Evolutionary conservation across 2,797 vertebrate species (phyloP).

Genomic region (Chiroxiphia lanceolata): DNA sequence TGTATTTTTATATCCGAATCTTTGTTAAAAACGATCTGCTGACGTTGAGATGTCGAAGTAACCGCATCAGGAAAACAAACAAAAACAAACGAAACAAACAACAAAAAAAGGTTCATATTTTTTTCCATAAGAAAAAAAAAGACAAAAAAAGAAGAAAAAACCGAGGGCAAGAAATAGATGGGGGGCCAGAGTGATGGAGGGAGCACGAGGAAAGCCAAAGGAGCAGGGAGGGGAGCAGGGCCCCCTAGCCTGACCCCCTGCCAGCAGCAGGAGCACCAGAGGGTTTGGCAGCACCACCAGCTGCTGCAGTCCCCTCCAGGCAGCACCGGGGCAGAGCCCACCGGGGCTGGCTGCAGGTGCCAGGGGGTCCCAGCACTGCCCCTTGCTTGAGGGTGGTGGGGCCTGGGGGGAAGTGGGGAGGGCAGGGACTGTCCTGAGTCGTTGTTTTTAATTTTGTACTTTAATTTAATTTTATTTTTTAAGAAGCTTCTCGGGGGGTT

Average conservation of each 20-base stretch:
- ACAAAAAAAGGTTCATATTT: conserved; percentile 66
- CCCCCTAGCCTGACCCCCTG: not conserved
- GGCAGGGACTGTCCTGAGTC: conserved; percentile 69
- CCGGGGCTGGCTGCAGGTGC: not conserved
- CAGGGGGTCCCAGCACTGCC: not conserved
- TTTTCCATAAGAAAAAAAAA: conserved; percentile 76
- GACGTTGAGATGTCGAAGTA: conserved; percentile 80
- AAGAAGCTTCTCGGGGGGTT: conserved; percentile 87
- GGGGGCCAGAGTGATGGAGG: not conserved
- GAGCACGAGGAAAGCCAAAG: not conserved
- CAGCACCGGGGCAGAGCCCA: not conserved
- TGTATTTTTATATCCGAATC: conserved; percentile 99
- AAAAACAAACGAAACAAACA: conserved; percentile 41
- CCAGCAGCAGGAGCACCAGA: not conserved
- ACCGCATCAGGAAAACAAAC: conserved; percentile 78
- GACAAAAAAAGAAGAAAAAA: conserved; percentile 43
- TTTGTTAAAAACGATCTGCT: conserved; percentile 95
- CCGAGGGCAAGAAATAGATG: not conserved
- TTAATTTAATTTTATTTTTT: conserved; percentile 81
- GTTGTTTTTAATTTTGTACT: conserved; percentile 88
- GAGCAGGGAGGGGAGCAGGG: not conserved
- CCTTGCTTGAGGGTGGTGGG: conserved; percentile 65
- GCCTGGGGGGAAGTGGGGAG: not conserved
- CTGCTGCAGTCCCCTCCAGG: not conserved
- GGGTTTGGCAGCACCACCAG: not conserved